A percentile compares a stretch with the other conserved stretches of the same genome.
Conservation (phyloP, 2,797 vertebrate genomes). For the Malacoctenus gilli region DNA sequence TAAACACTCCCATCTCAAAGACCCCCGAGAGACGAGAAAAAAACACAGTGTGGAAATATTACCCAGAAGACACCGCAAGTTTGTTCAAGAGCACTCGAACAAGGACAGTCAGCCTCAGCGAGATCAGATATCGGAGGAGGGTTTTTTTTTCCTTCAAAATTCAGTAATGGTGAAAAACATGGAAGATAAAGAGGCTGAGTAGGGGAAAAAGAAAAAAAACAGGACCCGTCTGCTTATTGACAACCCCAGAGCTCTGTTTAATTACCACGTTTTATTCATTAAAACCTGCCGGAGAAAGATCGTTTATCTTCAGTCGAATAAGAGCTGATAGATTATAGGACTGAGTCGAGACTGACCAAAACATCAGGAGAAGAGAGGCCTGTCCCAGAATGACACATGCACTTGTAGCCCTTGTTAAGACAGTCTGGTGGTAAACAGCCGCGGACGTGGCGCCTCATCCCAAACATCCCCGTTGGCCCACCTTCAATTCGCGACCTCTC, state of each 20-base stretch:
- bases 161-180: not conserved
- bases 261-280: constrained; percentile 29
- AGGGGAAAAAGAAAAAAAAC: constrained; percentile 4
- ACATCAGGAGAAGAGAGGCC: constrained; percentile 13
- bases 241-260: constrained; percentile 22
- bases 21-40: not conserved
- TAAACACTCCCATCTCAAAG: not conserved
- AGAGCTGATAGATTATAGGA: constrained; percentile 16
- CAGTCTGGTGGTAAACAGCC: constrained; percentile 24
- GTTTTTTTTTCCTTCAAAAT: no score
- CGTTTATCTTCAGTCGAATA: constrained; percentile 21
- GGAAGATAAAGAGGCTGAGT: constrained; percentile 20
- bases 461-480: constrained; percentile 16
- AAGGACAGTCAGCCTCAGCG: no score
- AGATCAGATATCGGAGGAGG: no score
- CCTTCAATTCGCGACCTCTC: constrained; percentile 26
- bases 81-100: constrained; percentile 1
- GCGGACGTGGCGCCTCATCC: constrained; percentile 25
- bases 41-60: constrained; percentile 5
- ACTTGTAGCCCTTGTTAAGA: constrained; percentile 64
- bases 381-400: constrained; percentile 18
- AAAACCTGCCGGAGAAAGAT: constrained; percentile 31
- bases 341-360: constrained; percentile 13
- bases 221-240: constrained; percentile 32
- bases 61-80: constrained; percentile 9